Conservation (phyloP, 2,888 invertebrate genomes). For the Cancer borealis region DNA sequence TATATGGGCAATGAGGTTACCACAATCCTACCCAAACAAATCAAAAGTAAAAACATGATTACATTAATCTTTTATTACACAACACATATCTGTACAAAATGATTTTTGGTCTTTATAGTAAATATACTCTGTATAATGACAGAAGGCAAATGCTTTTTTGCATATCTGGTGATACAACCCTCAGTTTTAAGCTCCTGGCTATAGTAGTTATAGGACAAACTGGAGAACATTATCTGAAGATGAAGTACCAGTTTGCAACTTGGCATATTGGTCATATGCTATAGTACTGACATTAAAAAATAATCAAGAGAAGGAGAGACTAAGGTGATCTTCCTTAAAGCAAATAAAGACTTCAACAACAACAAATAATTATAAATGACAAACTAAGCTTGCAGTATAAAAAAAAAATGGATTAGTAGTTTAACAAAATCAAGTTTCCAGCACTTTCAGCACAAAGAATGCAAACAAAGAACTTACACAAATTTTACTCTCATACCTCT, state of each 20-base stretch:
- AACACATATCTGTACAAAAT: constrained; percentile 60
- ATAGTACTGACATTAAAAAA: background rate
- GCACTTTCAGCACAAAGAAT: background rate
- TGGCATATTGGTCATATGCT: background rate
- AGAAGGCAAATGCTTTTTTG: constrained; percentile 39
- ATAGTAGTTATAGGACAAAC: background rate
- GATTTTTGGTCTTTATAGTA: constrained; percentile 39
- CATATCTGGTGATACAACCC: constrained; percentile 17
- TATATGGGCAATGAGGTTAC: background rate
- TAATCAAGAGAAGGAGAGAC: background rate
- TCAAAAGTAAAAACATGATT: background rate
- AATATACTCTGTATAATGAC: constrained; percentile 34
- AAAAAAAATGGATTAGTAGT: background rate
- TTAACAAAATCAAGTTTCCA: background rate
- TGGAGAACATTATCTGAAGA: constrained; percentile 21
- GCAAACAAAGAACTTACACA: background rate
- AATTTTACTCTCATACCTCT: background rate
- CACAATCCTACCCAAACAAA: background rate
- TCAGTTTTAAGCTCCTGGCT: background rate
- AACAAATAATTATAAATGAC: background rate
- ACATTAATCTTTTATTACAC: constrained; percentile 58
- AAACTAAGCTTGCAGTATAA: background rate
- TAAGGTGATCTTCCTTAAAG: background rate
- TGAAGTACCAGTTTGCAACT: constrained; percentile 15
- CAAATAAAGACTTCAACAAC: background rate